phyloP scores from a whole-genome alignment of 1,140 invertebrate genomes.

The Idris sp. region DNA sequence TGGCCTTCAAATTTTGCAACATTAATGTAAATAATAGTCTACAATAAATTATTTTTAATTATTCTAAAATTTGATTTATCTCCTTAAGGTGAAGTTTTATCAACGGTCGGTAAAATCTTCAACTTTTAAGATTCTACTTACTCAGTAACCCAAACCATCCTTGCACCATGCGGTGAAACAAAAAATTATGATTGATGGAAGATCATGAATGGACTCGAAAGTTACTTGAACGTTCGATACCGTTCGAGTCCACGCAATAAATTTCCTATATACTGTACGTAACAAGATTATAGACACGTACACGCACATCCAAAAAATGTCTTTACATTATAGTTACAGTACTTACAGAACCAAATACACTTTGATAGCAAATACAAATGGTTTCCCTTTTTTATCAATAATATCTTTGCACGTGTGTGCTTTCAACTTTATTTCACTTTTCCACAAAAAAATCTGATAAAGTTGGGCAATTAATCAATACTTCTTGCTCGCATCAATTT shows the following conservation, averaged over 20 bases:
- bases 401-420: too few relatives aligned
- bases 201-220: slow-evolving; percentile 32
- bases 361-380: too few relatives aligned
- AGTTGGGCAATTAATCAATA: slow-evolving; percentile 51
- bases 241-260: slow-evolving; percentile 46
- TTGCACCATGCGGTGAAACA: slow-evolving; percentile 13
- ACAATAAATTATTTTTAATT: too few relatives aligned
- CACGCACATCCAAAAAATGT: slow-evolving; percentile 68
- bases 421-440: too few relatives aligned
- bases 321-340: slow-evolving; percentile 58
- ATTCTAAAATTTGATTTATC: too few relatives aligned
- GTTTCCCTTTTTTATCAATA: too few relatives aligned
- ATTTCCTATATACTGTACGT: slow-evolving; percentile 53
- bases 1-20: too few relatives aligned
- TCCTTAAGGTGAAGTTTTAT: slow-evolving; percentile 5
- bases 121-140: not conserved
- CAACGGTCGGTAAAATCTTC: slow-evolving; percentile 16
- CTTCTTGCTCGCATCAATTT: slow-evolving; percentile 26
- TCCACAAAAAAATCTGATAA: slow-evolving; percentile 32
- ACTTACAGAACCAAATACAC: too few relatives aligned
- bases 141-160: slow-evolving; percentile 13
- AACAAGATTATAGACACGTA: slow-evolving; percentile 69
- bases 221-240: slow-evolving; percentile 29
- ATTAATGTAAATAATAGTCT: too few relatives aligned
- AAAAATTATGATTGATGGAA: slow-evolving; percentile 25